phyloP scores from a whole-genome alignment of 2,113 vertebrate genomes.

The Hymenochirus boettgeri region DNA sequence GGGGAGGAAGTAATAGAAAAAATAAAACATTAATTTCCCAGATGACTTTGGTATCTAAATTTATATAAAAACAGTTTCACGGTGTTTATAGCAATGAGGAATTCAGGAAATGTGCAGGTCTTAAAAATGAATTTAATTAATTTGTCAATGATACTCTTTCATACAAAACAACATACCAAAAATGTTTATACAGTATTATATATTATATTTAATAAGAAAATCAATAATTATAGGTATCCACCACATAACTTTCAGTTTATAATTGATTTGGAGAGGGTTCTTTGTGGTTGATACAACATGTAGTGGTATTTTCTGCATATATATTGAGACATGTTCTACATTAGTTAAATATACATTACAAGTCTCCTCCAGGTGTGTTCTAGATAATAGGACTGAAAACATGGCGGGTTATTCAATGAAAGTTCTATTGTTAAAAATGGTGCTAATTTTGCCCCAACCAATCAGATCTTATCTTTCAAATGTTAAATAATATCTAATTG shows the following conservation, averaged over 20 bases:
- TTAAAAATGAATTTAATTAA: neutral
- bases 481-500: no score
- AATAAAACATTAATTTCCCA: constrained; percentile 21
- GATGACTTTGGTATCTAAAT: constrained; percentile 5
- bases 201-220: constrained; percentile 24
- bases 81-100: neutral
- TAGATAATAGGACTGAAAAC: constrained; percentile 24
- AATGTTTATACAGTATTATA: constrained; percentile 8
- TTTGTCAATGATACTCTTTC: no score
- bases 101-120: neutral
- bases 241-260: constrained; percentile 35
- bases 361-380: constrained; percentile 37
- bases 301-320: constrained; percentile 34
- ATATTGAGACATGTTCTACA: constrained; percentile 39
- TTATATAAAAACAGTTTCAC: neutral
- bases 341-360: constrained; percentile 34
- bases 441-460: no score
- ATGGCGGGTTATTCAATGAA: no score
- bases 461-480: no score
- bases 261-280: constrained; percentile 39
- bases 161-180: no score
- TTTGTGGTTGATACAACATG: constrained; percentile 35
- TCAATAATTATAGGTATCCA: constrained; percentile 38
- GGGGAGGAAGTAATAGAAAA: constrained; percentile 17
- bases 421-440: no score